Conservation (phyloP, 2,888 invertebrate species). For the Agriotes lineatus region DNA sequence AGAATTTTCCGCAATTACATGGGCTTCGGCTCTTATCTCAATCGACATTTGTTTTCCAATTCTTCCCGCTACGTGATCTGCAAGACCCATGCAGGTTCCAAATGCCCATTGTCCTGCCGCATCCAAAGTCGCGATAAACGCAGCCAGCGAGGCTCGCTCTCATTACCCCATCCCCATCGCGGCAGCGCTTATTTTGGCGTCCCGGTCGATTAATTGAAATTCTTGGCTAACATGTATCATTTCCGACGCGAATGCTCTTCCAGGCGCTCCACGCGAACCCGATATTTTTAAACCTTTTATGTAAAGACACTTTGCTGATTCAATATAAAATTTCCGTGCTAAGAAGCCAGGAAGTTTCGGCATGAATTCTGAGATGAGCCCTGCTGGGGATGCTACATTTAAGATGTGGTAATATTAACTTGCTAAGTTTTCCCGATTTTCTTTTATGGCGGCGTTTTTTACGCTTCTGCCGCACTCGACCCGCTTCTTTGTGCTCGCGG, state of each 20-base stretch:
- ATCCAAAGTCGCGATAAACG: constrained; percentile 25
- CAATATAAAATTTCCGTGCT: constrained; percentile 13
- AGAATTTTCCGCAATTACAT: constrained; percentile 39
- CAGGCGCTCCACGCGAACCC: not conserved
- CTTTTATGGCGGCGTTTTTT: too few species aligned
- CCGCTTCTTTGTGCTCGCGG: too few species aligned
- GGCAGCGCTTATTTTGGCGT: not conserved
- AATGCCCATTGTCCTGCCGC: constrained; percentile 33
- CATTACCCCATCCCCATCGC: constrained; percentile 3
- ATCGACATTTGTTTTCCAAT: constrained; percentile 44
- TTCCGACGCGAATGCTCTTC: too few species aligned
- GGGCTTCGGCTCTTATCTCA: constrained; percentile 37
- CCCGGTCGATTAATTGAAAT: constrained; percentile 5
- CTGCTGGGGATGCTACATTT: not conserved
- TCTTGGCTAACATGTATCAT: not conserved
- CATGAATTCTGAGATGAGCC: not conserved
- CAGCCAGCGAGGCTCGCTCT: not conserved
- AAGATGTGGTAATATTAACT: too few species aligned
- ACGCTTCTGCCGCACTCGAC: too few species aligned
- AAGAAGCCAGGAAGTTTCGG: not conserved
- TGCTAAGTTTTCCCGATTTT: too few species aligned
- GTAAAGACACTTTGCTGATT: constrained; percentile 14
- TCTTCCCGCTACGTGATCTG: constrained; percentile 40
- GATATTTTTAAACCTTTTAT: constrained; percentile 22
- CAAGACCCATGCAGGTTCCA: constrained; percentile 28